Base-by-base conservation (phyloP, 2,888 invertebrate genomes). In the Habroteleia sp. region DNA sequence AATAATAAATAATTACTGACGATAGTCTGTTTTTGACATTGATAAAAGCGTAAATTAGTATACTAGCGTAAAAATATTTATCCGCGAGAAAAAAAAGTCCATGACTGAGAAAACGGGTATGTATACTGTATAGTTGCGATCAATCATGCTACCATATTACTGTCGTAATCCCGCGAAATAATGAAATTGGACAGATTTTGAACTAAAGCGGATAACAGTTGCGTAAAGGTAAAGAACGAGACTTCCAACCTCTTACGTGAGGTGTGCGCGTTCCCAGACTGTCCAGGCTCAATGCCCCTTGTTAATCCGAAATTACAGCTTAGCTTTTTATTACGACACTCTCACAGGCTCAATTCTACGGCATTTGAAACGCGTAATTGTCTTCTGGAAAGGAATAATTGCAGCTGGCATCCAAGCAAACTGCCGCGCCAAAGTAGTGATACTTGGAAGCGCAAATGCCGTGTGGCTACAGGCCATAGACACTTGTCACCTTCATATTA, bases 341-440 rank as follows among this genome's bases (percentile, higher is more conserved):
- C n/a, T n/a, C 44, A 58, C 66, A 52, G 74, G 48, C 74, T 66
- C 52, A 48, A 69, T 73, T 74, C 66, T 52, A 35, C 60, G 76
- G 76, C 63, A 73, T 74, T 78, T 79, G 68, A 81, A 79, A 80
- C 79, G 74, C 80, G 78, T 81, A 84, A 85, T 85, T 84, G 82
- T 83, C 82, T 81, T 82, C 83, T 80, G 80, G 81, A 84, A 83
- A 82, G 82, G 81, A 82, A 83, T 84, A 84, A 84, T 84, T 84
- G 84, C n/a, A n/a, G 80, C 77, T 79, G 44, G 78, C 73, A 65
- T 76, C 75, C 60, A 44, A 37, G 65, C 44, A 25, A 60, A 52
- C 69, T 54, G 52, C 20, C 54, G 72, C 42, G 46, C 50, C 44
- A 16, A 29, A 46, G 66, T 29, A 50, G 27, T 39, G 68, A 50